These are phyloP conservation scores for Eristalis intricaria DNA, from an alignment of 2,888 invertebrate species.

Conservation along the genomic window DNA sequence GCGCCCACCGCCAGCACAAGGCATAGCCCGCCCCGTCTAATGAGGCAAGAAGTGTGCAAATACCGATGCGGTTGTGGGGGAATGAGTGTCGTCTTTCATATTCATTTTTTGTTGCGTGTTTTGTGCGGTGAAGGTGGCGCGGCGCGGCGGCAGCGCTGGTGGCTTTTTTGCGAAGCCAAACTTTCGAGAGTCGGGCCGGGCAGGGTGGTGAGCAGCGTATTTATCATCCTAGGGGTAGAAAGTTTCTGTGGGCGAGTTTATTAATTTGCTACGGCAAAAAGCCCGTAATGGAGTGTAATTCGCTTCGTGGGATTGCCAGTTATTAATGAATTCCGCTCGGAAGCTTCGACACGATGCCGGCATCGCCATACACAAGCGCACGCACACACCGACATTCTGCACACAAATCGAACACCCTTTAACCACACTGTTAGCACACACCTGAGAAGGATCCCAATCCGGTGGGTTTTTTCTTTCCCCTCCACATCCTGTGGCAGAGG, in stretches of 20 bases:
- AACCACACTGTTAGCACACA: neutral
- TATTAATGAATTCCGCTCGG: constrained; percentile 42
- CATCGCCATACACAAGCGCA: too few species aligned
- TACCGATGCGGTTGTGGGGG: constrained; percentile 32
- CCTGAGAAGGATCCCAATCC: neutral
- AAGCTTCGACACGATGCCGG: neutral
- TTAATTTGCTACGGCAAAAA: constrained; percentile 60
- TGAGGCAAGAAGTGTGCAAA: constrained; percentile 34
- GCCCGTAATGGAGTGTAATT: constrained; percentile 59
- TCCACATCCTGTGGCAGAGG: neutral
- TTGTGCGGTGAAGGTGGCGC: neutral
- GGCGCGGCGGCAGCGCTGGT: neutral
- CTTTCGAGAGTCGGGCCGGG: neutral
- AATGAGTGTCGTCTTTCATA: constrained; percentile 11
- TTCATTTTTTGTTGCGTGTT: constrained; percentile 13
- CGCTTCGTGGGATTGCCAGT: constrained; percentile 36
- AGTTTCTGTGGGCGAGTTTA: constrained; percentile 54
- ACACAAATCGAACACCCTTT: neutral
- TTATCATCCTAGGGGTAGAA: constrained; percentile 35
- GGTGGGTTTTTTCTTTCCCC: neutral
- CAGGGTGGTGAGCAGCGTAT: neutral
- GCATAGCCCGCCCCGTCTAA: constrained; percentile 10
- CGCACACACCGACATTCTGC: neutral
- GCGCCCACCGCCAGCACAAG: neutral
- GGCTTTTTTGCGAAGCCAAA: constrained; percentile 18